These are phyloP conservation scores for Lethenteron camtschaticum DNA, from an alignment of 2,113 vertebrate genomes.

Conservation along the genomic window DNA sequence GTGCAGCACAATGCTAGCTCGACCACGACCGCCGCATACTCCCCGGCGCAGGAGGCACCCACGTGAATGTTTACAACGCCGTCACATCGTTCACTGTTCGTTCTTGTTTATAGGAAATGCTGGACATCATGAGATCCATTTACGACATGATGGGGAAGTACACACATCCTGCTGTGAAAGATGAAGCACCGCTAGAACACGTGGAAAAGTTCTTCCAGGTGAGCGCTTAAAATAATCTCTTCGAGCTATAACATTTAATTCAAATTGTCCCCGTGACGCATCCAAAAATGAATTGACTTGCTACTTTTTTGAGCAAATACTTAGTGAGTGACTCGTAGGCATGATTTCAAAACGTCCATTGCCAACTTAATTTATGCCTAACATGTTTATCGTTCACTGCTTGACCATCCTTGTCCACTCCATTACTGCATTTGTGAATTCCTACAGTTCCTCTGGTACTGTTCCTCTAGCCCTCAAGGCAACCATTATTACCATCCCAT, in stretches of 20 bases:
- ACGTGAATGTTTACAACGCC: no score
- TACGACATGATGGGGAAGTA: slow-evolving; percentile 99
- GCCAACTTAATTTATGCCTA: not conserved
- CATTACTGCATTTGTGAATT: no score
- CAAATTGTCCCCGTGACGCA: not conserved
- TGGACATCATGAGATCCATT: slow-evolving; percentile 94
- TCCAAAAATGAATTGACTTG: not conserved
- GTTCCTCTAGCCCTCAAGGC: not conserved
- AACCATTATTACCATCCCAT: not conserved
- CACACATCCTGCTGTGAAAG: slow-evolving; percentile 67
- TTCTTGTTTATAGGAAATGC: slow-evolving; percentile 52
- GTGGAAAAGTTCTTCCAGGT: slow-evolving; percentile 96
- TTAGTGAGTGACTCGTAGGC: not conserved
- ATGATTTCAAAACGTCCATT: not conserved
- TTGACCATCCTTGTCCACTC: no score
- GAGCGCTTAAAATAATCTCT: not conserved
- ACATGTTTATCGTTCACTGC: not conserved
- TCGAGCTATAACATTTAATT: not conserved
- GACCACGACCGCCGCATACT: no score
- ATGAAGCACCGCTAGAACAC: slow-evolving; percentile 66
- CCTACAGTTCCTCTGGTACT: not conserved
- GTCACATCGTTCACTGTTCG: no score
- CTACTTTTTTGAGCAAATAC: not conserved
- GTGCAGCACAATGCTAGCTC: no score
- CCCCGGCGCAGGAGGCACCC: no score